Base-by-base conservation (phyloP, 2,113 vertebrate genomes). In the Vulpes ferrilata region DNA sequence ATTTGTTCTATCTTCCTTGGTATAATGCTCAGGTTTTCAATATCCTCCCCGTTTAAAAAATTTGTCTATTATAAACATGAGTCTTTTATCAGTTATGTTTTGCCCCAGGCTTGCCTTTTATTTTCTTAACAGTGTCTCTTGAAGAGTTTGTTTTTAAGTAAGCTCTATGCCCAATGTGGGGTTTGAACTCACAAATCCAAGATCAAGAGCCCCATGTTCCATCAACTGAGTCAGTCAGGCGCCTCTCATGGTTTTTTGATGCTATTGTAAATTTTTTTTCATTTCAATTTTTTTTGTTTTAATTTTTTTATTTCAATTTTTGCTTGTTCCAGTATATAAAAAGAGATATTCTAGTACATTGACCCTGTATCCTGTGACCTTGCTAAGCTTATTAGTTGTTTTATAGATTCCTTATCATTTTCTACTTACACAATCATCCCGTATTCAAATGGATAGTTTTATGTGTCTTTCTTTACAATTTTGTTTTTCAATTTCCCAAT, bases 161-260 rank as follows among this genome's bases (percentile, higher is more conserved):
- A 17, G 74, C 25, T 78, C 43, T 30, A 17, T 48, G 25, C 13
- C 25, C 25, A 30, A 4, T 3, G 25, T 27, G 25, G 74, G 43
- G 7, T 3, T 78, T 78, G 25, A 78, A 17, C 43, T 16, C 22
- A 51, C 74, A 78, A 51, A 13, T 7, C 74, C 7, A 8, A 78
- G 74, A 78, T 78, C 3, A 51, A 78, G 43, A 78, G 25, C 16
- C 25, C 0, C 43, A 51, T 51, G 25, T 7, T 78, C 48, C 43
- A 78, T 48, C 12, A 27, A 78, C 74, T 78, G 13, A 78, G 43
- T 25, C 74, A 78, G 74, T 27, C 74, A 78, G 25, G 25, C 1
- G 7, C 43, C 74, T 43, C 55, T 85, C 60, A 84, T 71, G 17
- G 35, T 67, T 67, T 96, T 96, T 84, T 78, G 11, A 93, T 93